phyloP scores from a whole-genome alignment of 2,797 vertebrate species.

The Falco cherrug region DNA sequence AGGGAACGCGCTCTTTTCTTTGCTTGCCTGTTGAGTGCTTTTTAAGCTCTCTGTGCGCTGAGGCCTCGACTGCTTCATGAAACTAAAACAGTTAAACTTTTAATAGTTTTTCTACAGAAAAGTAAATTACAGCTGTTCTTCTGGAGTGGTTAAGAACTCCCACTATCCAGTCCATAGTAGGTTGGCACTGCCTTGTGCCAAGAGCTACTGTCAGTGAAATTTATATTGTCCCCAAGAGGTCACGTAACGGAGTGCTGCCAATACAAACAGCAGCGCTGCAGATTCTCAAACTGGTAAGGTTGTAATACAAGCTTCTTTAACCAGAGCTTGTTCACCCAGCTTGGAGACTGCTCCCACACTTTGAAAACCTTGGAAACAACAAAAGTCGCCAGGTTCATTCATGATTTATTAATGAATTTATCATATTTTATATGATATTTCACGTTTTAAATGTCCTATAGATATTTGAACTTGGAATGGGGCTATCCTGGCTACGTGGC shows the following conservation, averaged over 20 bases:
- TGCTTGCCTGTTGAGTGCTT: background rate
- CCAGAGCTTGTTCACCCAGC: background rate
- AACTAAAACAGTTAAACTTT: background rate
- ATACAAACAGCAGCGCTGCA: background rate
- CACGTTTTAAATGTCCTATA: background rate
- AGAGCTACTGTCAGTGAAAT: constrained; percentile 53
- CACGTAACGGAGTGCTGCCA: background rate
- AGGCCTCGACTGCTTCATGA: background rate
- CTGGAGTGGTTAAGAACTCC: constrained; percentile 40
- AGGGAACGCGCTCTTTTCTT: background rate
- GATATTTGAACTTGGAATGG: background rate
- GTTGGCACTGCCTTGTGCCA: constrained; percentile 20
- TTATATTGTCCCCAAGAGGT: constrained; percentile 40
- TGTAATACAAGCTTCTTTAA: background rate
- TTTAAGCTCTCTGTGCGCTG: background rate
- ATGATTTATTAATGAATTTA: background rate
- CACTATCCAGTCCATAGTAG: background rate
- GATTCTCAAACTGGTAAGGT: background rate
- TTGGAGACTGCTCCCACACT: background rate
- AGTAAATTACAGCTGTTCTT: background rate
- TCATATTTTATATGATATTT: no score
- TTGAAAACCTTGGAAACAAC: background rate
- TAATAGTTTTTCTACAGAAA: background rate
- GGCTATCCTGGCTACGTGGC: rapidly evolving
- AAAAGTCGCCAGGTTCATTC: background rate